These are phyloP conservation scores for Drosophila carrolli DNA, from an alignment of 1,140 invertebrate species.

Conservation along the genomic window DNA sequence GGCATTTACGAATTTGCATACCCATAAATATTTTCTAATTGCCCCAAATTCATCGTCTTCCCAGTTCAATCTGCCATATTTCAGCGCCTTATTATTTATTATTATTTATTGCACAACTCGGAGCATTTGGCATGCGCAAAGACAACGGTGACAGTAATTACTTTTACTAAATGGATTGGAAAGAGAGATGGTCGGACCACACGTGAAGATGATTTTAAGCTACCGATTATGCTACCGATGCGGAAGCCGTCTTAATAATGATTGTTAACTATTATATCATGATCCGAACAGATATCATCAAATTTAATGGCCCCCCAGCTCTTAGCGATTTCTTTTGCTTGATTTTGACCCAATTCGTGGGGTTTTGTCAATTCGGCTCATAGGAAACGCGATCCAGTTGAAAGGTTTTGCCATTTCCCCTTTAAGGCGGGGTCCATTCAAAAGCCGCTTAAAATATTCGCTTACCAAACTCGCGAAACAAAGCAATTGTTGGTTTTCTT, in stretches of 20 bases:
- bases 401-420: conserved; percentile 45
- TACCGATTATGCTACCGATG: conserved; percentile 29
- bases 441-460: conserved; percentile 28
- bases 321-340: conserved; percentile 31
- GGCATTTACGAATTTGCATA: conserved; percentile 41
- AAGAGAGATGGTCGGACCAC: conserved; percentile 42
- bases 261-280: conserved; percentile 59
- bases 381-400: conserved; percentile 46
- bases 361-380: conserved; percentile 40
- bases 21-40: conserved; percentile 57
- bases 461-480: conserved; percentile 7
- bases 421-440: neutral
- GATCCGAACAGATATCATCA: conserved; percentile 52
- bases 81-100: conserved; percentile 46
- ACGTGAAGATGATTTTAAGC: conserved; percentile 60
- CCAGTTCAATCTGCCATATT: conserved; percentile 24
- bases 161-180: conserved; percentile 64
- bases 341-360: conserved; percentile 49
- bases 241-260: conserved; percentile 60
- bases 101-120: conserved; percentile 67
- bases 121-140: conserved; percentile 23
- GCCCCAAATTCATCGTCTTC: conserved; percentile 39
- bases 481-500: conserved; percentile 10
- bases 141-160: conserved; percentile 70
- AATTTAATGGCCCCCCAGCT: conserved; percentile 31